phyloP scores from a whole-genome alignment of 2,113 vertebrate genomes.

The Tetrao urogallus region DNA sequence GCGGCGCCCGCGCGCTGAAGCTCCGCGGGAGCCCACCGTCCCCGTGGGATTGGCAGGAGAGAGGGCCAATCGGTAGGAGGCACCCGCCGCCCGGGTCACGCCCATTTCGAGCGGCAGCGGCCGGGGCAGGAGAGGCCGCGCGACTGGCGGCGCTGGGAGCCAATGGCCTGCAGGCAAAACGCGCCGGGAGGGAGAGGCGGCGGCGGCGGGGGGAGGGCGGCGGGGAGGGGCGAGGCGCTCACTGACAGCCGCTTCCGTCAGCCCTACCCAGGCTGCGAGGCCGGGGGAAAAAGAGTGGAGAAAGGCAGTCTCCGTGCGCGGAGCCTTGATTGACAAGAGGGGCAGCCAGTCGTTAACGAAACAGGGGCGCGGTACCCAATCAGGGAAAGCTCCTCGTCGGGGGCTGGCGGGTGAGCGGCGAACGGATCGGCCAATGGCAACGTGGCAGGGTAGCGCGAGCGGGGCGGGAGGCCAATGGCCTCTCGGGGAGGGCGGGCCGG shows the following conservation, averaged over 20 bases:
- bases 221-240: not conserved
- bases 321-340: not conserved
- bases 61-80: not conserved
- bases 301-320: not conserved
- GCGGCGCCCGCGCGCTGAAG: not conserved
- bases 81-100: not conserved
- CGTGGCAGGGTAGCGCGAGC: not conserved
- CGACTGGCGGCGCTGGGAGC: slow-evolving; percentile 25
- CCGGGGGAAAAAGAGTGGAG: not conserved
- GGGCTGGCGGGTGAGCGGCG: not conserved
- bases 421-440: not conserved
- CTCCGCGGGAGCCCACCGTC: not conserved
- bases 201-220: not conserved
- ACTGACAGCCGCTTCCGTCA: slow-evolving; percentile 7
- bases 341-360: not conserved
- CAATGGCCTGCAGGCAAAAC: slow-evolving; percentile 23
- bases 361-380: not conserved
- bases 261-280: not conserved
- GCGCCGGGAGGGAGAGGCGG: not conserved
- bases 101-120: not conserved
- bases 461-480: not conserved
- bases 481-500: not conserved
- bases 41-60: not conserved
- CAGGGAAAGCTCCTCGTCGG: not conserved
- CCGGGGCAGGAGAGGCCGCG: not conserved